A percentile compares a stretch with the other conserved stretches of the same genome.
phyloP scores from a whole-genome alignment of 1,140 invertebrate genomes.

The Lasioglossum albipes region DNA sequence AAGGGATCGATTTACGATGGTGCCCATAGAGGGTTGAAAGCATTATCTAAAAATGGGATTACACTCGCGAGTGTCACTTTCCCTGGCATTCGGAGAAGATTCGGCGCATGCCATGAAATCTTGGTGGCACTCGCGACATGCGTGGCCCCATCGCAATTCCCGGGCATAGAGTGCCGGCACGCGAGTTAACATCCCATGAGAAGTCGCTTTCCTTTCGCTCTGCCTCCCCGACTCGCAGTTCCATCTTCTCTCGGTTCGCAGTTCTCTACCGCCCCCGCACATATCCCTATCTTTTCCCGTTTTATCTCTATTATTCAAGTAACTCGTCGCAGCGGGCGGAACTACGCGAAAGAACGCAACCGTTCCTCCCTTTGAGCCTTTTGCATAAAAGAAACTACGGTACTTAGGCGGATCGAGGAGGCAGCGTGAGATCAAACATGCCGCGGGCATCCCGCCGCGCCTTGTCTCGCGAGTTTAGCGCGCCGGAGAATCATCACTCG shows the following conservation, averaged over 20 bases:
- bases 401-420: constrained; percentile 35
- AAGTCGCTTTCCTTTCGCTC: constrained; percentile 30
- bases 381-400: constrained; percentile 53
- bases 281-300: neutral
- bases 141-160: neutral
- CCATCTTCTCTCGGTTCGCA: neutral
- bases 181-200: constrained; percentile 57
- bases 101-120: neutral
- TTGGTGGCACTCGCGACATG: neutral
- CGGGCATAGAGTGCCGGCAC: constrained; percentile 17
- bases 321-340: constrained; percentile 43
- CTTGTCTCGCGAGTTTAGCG: constrained; percentile 30
- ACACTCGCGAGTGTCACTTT: no score
- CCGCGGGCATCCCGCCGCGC: neutral
- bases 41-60: no score
- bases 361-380: constrained; percentile 52
- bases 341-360: constrained; percentile 38
- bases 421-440: constrained; percentile 53
- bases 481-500: neutral
- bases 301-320: constrained; percentile 57
- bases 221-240: neutral
- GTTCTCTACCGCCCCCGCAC: neutral
- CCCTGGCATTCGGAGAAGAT: no score
- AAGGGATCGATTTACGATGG: no score
- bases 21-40: no score